Conservation (phyloP, 1,140 invertebrate genomes). For the Ruditapes philippinarum region DNA sequence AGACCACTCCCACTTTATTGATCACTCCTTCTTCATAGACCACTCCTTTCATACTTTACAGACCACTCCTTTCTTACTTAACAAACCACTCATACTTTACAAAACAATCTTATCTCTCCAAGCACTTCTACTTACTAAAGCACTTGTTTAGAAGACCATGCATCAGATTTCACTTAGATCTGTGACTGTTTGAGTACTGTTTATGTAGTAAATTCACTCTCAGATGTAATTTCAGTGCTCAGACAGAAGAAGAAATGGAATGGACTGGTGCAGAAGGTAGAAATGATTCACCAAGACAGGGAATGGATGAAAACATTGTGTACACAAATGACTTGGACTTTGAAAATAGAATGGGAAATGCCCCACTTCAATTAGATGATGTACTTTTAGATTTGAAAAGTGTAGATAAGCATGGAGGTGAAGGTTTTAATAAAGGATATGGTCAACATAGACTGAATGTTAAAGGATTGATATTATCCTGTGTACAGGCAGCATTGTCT, state of each 20-base stretch:
- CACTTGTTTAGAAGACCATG: too few relatives aligned
- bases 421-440: background rate
- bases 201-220: too few relatives aligned
- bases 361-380: background rate
- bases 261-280: background rate
- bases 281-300: background rate
- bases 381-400: background rate
- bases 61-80: too few relatives aligned
- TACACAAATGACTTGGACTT: background rate
- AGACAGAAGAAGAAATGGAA: background rate
- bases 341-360: background rate
- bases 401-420: background rate
- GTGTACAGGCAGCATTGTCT: constrained; percentile 49
- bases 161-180: too few relatives aligned
- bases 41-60: too few relatives aligned
- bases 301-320: background rate
- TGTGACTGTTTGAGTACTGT: too few relatives aligned
- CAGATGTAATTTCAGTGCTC: background rate
- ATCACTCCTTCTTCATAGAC: too few relatives aligned
- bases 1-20: too few relatives aligned
- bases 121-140: too few relatives aligned
- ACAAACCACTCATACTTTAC: too few relatives aligned
- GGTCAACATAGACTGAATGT: constrained; percentile 4
- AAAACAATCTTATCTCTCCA: too few relatives aligned
- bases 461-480: constrained; percentile 20